Percentiles rank a stretch among this genome's conserved stretches.
These are phyloP conservation scores for Ganaspis brasiliensis DNA, from an alignment of 2,888 invertebrate genomes.

Conservation along the genomic window DNA sequence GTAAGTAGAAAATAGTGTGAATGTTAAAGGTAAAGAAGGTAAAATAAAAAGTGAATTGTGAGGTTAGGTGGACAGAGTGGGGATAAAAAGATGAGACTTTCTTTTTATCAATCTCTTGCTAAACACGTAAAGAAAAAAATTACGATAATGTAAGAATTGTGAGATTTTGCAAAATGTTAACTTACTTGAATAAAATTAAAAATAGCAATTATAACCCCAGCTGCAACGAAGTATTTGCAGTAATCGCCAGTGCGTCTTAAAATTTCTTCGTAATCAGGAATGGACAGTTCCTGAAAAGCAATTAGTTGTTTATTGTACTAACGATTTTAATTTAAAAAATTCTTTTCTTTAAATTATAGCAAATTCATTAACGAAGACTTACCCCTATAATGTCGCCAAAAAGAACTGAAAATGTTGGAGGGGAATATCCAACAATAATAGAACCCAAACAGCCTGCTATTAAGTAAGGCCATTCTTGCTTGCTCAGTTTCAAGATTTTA, in stretches of 20 bases:
- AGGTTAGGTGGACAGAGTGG: too few species aligned
- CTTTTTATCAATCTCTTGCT: too few species aligned
- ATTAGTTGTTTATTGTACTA: not conserved
- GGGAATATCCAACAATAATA: constrained; percentile 86
- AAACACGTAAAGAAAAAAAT: too few species aligned
- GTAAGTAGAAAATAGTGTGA: too few species aligned
- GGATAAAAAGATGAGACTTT: too few species aligned
- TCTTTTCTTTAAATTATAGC: not conserved
- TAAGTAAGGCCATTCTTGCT: constrained; percentile 86
- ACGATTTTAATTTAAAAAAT: too few species aligned
- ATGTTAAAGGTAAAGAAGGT: too few species aligned
- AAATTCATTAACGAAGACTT: constrained; percentile 69
- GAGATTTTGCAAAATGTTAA: constrained; percentile 25
- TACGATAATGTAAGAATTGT: too few species aligned
- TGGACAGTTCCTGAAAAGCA: constrained; percentile 81
- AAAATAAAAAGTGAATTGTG: too few species aligned
- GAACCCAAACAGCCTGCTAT: constrained; percentile 84
- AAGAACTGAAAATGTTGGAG: constrained; percentile 88
- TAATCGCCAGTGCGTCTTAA: constrained; percentile 84
- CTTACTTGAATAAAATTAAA: constrained; percentile 86
- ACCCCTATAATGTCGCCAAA: constrained; percentile 88
- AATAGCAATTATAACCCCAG: constrained; percentile 85
- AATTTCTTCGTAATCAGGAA: constrained; percentile 81
- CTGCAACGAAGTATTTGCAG: constrained; percentile 85
- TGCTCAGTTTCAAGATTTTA: constrained; percentile 84